Evolutionary conservation across 2,888 invertebrate genomes (phyloP).

Genomic region (Chloromyia formosa): DNA sequence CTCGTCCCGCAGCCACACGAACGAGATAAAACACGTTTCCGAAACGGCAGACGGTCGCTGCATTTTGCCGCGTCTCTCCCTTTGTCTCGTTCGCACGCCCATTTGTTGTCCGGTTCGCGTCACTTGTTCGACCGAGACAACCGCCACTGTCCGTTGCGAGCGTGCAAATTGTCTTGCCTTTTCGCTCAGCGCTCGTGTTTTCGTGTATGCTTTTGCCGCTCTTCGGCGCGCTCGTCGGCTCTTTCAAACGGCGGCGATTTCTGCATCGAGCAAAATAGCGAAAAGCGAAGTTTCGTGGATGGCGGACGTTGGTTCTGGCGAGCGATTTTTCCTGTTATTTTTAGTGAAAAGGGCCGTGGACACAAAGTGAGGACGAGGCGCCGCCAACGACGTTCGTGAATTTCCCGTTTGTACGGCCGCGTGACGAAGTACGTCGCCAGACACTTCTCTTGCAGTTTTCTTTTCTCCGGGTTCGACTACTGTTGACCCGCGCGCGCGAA

Average conservation of each 20-base stretch:
- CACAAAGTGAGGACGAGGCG: background rate
- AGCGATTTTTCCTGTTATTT: constrained; percentile 40
- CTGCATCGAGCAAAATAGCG: constrained; percentile 24
- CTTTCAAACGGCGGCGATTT: constrained; percentile 28
- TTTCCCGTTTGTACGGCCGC: background rate
- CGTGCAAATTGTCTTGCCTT: too few relatives aligned
- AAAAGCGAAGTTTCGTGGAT: constrained; percentile 43
- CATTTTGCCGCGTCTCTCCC: background rate
- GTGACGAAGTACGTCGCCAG: background rate
- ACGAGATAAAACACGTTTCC: background rate
- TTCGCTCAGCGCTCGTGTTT: too few relatives aligned
- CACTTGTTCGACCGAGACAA: constrained; percentile 5
- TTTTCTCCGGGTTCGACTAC: background rate
- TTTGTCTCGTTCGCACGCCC: background rate
- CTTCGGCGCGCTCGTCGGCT: background rate
- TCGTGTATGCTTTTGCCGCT: background rate
- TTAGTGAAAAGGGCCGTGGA: constrained; percentile 38
- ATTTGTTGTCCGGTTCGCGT: background rate
- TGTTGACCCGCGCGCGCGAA: too few relatives aligned
- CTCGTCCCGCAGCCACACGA: background rate
- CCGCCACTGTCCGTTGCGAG: too few relatives aligned
- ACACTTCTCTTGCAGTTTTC: background rate
- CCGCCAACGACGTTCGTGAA: background rate
- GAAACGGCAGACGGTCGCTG: background rate
- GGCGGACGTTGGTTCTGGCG: constrained; percentile 45